Conservation (phyloP, 2,797 vertebrate species). For the Enteromius paludinosus region DNA sequence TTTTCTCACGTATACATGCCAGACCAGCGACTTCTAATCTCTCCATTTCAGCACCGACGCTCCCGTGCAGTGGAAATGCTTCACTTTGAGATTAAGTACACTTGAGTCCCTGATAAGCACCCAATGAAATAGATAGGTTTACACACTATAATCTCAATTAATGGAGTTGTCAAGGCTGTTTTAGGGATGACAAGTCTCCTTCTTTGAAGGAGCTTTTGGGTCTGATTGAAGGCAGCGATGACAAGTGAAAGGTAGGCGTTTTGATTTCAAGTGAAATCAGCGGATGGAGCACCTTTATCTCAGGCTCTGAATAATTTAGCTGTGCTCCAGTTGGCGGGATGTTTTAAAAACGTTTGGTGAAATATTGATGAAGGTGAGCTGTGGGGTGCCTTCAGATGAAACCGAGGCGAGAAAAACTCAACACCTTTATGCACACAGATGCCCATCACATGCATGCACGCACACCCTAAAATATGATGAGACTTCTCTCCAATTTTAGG, state of each 20-base stretch:
- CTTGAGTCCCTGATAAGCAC: constrained; percentile 52
- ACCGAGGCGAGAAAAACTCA: constrained; percentile 64
- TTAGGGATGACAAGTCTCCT: not conserved
- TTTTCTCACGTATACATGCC: constrained; percentile 18
- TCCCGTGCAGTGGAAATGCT: constrained; percentile 37
- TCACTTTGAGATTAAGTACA: constrained; percentile 53
- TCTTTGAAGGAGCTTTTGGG: constrained; percentile 40
- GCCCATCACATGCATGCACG: constrained; percentile 4
- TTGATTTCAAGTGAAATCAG: constrained; percentile 49
- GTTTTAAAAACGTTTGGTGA: constrained; percentile 80
- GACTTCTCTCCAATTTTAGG: constrained; percentile 72
- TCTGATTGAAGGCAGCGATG: constrained; percentile 49
- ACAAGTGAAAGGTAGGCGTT: constrained; percentile 65
- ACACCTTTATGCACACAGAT: constrained; percentile 50
- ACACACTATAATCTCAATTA: constrained; percentile 47
- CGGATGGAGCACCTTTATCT: constrained; percentile 56
- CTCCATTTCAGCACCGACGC: constrained; percentile 44
- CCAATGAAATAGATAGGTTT: constrained; percentile 52
- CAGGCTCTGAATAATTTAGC: constrained; percentile 80
- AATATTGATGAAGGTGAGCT: constrained; percentile 85
- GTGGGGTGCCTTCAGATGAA: constrained; percentile 69
- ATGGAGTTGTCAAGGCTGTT: constrained; percentile 43
- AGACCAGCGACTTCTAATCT: constrained; percentile 52
- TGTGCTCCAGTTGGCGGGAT: constrained; percentile 69
- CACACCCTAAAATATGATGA: constrained; percentile 68